Percentiles rank a stretch among this genome's conserved stretches.
phyloP scores from a whole-genome alignment of 2,888 invertebrate genomes.

The Thymelicus sylvestris region DNA sequence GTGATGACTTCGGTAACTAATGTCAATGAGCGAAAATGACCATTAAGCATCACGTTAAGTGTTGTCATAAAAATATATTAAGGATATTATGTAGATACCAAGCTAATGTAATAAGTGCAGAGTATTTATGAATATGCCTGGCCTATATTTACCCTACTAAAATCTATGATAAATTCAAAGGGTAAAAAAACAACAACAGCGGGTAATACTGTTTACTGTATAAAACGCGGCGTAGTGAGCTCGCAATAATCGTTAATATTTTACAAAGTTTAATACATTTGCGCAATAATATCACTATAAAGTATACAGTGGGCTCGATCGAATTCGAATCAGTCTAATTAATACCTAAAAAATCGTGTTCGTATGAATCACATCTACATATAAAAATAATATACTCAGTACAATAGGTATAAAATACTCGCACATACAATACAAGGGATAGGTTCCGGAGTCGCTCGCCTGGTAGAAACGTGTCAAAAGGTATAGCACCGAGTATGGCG shows the following conservation, averaged over 20 bases:
- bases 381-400: slow-evolving; percentile 36
- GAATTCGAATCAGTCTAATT: slow-evolving; percentile 26
- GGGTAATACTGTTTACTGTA: slow-evolving; percentile 49
- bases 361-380: slow-evolving; percentile 22
- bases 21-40: no score
- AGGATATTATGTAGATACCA: no score
- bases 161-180: background rate
- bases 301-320: slow-evolving; percentile 31
- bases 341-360: slow-evolving; percentile 21
- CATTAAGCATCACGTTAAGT: no score
- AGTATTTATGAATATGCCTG: no score
- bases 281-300: slow-evolving; percentile 17
- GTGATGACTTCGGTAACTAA: no score
- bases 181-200: slow-evolving; percentile 23
- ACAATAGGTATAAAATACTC: slow-evolving; percentile 33
- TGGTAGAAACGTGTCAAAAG: slow-evolving; percentile 9
- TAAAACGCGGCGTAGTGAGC: slow-evolving; percentile 26
- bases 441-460: background rate
- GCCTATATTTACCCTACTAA: background rate
- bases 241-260: slow-evolving; percentile 27
- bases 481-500: slow-evolving; percentile 11
- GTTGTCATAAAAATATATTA: no score
- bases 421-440: background rate
- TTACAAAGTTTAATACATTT: slow-evolving; percentile 36
- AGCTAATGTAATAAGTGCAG: no score